phyloP scores from a whole-genome alignment of 1,140 invertebrate species.

The Rhizoglyphus robini region DNA sequence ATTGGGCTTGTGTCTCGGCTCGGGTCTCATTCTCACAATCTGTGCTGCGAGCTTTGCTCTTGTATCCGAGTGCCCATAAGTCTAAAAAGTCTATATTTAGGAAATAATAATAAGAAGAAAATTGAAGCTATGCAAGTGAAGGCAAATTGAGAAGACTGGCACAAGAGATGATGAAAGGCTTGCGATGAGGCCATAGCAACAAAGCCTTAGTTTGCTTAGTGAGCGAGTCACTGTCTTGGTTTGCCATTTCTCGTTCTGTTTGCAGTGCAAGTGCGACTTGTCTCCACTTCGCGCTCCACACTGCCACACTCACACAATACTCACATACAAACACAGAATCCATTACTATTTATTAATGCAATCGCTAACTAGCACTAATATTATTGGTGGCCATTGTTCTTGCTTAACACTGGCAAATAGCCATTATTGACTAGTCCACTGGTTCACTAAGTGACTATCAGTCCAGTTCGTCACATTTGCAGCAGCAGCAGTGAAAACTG shows the following conservation, averaged over 20 bases:
- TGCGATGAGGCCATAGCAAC: background rate
- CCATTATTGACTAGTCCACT: background rate
- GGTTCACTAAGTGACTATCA: background rate
- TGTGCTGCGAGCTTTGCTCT: too few species aligned
- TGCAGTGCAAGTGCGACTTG: too few species aligned
- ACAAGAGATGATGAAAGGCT: conserved; percentile 4
- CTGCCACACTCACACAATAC: too few species aligned
- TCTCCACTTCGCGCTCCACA: too few species aligned
- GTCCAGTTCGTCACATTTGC: background rate
- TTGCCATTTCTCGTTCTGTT: too few species aligned
- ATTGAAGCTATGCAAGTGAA: background rate
- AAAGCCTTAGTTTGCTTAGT: background rate
- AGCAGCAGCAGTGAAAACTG: background rate
- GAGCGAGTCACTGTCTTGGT: background rate
- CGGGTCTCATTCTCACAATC: too few species aligned
- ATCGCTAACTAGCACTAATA: background rate
- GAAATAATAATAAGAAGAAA: conserved; percentile 10
- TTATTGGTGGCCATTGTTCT: too few species aligned
- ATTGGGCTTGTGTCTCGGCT: too few species aligned
- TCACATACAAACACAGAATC: too few species aligned
- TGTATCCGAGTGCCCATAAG: background rate
- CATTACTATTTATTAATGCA: background rate
- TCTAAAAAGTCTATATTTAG: conserved; percentile 12
- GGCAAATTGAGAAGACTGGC: background rate
- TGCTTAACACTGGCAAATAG: too few species aligned